phyloP scores from a whole-genome alignment of 35 echinoderm and acorn worm genomes.

The Holothuria glaberrima region DNA sequence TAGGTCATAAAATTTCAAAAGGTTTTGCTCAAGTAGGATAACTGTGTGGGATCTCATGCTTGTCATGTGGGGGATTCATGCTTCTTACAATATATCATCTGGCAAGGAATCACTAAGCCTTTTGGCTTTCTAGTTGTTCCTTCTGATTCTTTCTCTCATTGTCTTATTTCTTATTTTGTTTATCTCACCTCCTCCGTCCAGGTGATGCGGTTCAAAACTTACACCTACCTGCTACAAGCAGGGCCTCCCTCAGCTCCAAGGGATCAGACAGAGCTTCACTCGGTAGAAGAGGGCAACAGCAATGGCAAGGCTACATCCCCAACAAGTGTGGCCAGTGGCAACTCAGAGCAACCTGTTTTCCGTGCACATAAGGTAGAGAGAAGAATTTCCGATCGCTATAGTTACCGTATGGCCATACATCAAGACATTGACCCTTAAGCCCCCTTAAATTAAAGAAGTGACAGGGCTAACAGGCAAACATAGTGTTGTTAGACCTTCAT shows the following conservation, averaged over 20 bases:
- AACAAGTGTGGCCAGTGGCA: not conserved
- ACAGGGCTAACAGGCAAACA: too few species aligned
- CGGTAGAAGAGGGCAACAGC: not conserved
- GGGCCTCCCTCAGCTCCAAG: not conserved
- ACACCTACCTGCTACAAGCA: slow-evolving; percentile 5
- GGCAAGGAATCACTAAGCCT: not conserved
- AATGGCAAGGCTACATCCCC: not conserved
- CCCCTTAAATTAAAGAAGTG: too few species aligned
- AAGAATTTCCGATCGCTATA: slow-evolving; percentile 96
- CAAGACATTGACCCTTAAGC: slow-evolving; percentile 49
- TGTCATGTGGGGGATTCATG: too few species aligned
- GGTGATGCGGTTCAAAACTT: not conserved
- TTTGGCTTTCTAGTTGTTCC: not conserved
- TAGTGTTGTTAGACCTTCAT: too few species aligned
- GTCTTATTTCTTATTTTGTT: not conserved
- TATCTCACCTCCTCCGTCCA: not conserved
- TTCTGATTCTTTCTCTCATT: not conserved
- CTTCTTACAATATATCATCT: too few species aligned
- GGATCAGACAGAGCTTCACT: not conserved
- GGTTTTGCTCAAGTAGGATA: too few species aligned
- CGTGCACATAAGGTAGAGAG: slow-evolving; percentile 85
- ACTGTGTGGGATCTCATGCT: too few species aligned
- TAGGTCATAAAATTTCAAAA: too few species aligned
- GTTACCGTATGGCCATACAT: slow-evolving; percentile 97
- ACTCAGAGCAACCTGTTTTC: slow-evolving; percentile 43